phyloP scores from a whole-genome alignment of 2,113 vertebrate species.

The Cnemophilus loriae region DNA sequence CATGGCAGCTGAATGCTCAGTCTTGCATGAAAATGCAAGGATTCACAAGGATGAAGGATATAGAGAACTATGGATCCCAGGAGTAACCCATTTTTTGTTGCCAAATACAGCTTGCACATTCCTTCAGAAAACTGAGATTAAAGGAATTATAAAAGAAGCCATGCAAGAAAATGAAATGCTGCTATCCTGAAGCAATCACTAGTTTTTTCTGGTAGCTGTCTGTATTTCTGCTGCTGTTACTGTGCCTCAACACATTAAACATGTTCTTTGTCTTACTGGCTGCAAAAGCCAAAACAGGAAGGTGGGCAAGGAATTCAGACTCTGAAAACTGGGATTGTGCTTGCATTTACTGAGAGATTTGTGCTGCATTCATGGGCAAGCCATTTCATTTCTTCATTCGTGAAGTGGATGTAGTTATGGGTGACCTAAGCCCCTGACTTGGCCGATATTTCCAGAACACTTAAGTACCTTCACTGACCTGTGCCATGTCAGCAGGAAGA shows the following conservation, averaged over 20 bases:
- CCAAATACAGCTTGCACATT: background rate
- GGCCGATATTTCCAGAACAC: background rate
- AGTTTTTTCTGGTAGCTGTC: background rate
- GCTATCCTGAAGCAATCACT: background rate
- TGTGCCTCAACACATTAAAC: background rate
- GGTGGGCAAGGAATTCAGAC: background rate
- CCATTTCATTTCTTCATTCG: background rate
- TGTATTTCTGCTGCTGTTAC: background rate
- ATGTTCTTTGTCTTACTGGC: background rate
- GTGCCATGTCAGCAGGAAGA: background rate
- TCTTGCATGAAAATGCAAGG: background rate
- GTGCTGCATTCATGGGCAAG: background rate
- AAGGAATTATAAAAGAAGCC: background rate
- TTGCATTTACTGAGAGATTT: background rate
- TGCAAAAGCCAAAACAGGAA: background rate
- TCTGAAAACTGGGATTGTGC: background rate
- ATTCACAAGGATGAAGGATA: background rate
- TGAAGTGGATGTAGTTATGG: background rate
- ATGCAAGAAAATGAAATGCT: background rate
- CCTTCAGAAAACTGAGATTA: background rate
- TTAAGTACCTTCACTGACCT: background rate
- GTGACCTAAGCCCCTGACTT: background rate
- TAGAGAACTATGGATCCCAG: background rate
- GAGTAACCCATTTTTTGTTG: background rate
- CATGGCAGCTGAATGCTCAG: background rate